A percentile compares a stretch with the other conserved stretches of the same genome.
phyloP scores from a whole-genome alignment of 53 echinoderm and acorn worm species.

The Hippasteria phrygiana region DNA sequence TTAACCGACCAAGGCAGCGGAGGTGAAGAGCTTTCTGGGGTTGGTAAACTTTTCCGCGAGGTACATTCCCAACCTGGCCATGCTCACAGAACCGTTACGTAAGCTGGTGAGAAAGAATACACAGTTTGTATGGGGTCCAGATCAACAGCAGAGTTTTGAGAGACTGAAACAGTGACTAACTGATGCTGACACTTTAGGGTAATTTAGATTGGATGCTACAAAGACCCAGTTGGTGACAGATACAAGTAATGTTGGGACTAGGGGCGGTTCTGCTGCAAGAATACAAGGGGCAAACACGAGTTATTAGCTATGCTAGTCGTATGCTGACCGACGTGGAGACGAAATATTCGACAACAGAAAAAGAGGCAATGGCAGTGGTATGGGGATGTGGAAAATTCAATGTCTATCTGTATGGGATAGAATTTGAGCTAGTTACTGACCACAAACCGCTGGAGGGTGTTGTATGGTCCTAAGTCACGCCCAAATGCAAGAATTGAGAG shows the following conservation, averaged over 20 bases:
- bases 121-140: conserved; percentile 12
- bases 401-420: conserved; percentile 43
- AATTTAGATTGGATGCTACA: conserved; percentile 33
- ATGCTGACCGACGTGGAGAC: conserved; percentile 62
- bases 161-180: conserved; percentile 15
- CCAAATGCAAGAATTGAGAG: conserved; percentile 51
- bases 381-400: conserved; percentile 59
- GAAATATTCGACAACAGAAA: conserved; percentile 56
- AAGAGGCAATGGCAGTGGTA: conserved; percentile 61
- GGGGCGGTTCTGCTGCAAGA: conserved; percentile 35
- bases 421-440: conserved; percentile 55
- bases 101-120: neutral
- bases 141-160: conserved; percentile 13
- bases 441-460: conserved; percentile 56
- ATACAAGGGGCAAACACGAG: conserved; percentile 33
- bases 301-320: conserved; percentile 69
- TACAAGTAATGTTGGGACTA: conserved; percentile 50
- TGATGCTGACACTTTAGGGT: conserved; percentile 13
- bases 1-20: conserved; percentile 51
- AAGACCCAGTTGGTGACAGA: conserved; percentile 33
- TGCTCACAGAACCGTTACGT: conserved; percentile 30
- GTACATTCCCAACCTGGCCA: conserved; percentile 65
- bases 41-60: conserved; percentile 78
- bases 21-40: conserved; percentile 76
- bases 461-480: conserved; percentile 35